Evolutionary conservation across 2,797 vertebrate species (phyloP).

Genomic region (Hyperoplus lanceolatus): DNA sequence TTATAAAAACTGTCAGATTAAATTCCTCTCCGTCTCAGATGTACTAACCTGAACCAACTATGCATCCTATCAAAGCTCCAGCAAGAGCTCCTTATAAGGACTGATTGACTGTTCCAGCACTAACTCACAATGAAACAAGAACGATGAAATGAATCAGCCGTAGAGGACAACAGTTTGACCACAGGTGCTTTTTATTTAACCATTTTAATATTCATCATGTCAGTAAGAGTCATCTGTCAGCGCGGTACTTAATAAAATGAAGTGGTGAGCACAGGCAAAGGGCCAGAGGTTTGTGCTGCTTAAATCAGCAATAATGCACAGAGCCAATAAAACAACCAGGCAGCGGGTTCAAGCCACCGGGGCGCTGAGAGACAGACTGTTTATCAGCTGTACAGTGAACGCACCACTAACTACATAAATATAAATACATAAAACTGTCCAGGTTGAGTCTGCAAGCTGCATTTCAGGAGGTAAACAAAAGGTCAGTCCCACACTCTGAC

Average conservation of each 20-base stretch:
- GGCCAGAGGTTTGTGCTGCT: conserved; percentile 36
- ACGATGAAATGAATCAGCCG: background rate
- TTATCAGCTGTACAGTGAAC: conserved; percentile 25
- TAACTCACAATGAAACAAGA: background rate
- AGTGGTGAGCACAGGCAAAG: conserved; percentile 24
- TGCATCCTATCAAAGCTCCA: background rate
- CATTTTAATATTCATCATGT: background rate
- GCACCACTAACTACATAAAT: background rate
- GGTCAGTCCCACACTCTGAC: background rate
- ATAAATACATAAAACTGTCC: background rate
- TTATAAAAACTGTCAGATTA: background rate
- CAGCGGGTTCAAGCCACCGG: conserved; percentile 34
- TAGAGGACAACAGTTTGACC: background rate
- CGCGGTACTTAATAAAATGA: conserved; percentile 21
- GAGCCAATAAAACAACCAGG: conserved; percentile 42
- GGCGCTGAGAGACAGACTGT: conserved; percentile 26
- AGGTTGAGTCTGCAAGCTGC: background rate
- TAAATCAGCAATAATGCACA: conserved; percentile 5
- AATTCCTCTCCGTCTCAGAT: background rate
- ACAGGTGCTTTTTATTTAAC: too few relatives aligned
- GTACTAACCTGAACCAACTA: background rate
- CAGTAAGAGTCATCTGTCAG: conserved; percentile 14
- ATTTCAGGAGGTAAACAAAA: conserved; percentile 10
- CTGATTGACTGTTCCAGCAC: background rate
- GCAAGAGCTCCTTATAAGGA: background rate